A percentile compares a stretch with the other conserved stretches of the same genome.
Evolutionary conservation across 2,797 vertebrate species (phyloP).

Genomic region (Sus cebifrons): DNA sequence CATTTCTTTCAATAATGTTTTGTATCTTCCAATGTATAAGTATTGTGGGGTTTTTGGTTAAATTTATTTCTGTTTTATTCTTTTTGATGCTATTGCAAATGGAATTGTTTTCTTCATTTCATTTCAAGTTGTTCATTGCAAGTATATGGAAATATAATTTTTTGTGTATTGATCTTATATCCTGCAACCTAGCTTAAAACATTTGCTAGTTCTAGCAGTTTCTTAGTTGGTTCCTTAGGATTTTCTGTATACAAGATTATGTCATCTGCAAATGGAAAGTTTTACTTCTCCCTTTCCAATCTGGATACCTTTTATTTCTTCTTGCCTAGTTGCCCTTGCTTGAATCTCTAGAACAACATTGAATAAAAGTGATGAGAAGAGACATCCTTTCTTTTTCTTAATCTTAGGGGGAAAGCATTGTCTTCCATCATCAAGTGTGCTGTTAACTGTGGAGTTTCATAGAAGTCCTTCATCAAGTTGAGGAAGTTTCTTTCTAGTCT

Average conservation of each 20-base stretch:
- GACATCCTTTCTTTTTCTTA: neutral
- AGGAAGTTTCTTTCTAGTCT: neutral
- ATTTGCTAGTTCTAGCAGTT: neutral
- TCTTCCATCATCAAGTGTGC: neutral
- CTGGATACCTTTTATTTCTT: neutral
- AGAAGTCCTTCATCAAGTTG: neutral
- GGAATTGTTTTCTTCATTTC: neutral
- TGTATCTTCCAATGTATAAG: neutral
- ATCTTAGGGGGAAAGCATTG: neutral
- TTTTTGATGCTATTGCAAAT: neutral
- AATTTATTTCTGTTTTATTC: slow-evolving; percentile 6
- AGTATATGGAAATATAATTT: neutral
- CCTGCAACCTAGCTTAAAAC: neutral
- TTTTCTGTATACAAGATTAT: neutral
- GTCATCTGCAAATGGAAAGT: neutral
- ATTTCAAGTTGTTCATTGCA: neutral
- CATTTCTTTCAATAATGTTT: neutral
- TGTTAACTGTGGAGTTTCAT: neutral
- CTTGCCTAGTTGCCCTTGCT: neutral
- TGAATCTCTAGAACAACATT: neutral
- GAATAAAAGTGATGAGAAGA: neutral
- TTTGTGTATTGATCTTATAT: neutral
- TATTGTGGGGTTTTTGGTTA: neutral
- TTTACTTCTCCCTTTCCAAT: slow-evolving; percentile 35
- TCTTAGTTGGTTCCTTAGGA: slow-evolving; percentile 10